Evolutionary conservation across 92 coral and sea anemone genomes (phyloP), one percentile per base, ranked within the genome.

Genomic region (Porites rus): DNA sequence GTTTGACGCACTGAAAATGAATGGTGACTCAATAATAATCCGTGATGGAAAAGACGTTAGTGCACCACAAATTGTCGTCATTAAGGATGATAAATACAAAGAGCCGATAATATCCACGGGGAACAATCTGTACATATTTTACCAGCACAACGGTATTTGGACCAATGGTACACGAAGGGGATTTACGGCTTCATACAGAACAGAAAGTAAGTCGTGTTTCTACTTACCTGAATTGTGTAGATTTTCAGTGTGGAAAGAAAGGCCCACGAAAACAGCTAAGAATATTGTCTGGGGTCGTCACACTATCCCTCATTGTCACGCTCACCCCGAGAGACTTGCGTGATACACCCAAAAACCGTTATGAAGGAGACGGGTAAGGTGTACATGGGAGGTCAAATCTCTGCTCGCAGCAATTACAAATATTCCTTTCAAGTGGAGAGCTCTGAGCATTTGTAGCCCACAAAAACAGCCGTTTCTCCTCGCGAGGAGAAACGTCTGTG

Each of bases 1-100:
- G 99, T 97, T 97, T 79, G 98, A 97, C 75, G 92, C 92, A 4
- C 77, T 97, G 43, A 84, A 90, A 65, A 75, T 97, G 86, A 93
- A 92, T 8, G 98, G 94, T 9, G 96, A 97, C 83, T 88, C 92
- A 46, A 90, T 97, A 17, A 86, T 88, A 31, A 78, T 97, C 25
- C 84, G 95, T 12, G 96, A 97, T 85, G 99, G 99, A 51, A 92
- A 90, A 59, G 93, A 92, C 38, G 84, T 96, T 2, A 93, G 86
- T 65, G 98, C 99, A 14, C 77, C 92, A 20, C 77, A 91, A 67
- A 80, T 97, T 52, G 88, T 90, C 22, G 88, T 86, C 50, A 86
- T 97, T 8, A 97, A 90, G 60, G 18, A 74, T 31, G 92, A 82
- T 21, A 81, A 78, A 3, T 83, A 69, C 79, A 86, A 86, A 60